Evolutionary conservation across 2,888 invertebrate species (phyloP), one percentile per base, ranked within the genome.

Genomic region (Limulus polyphemus): DNA sequence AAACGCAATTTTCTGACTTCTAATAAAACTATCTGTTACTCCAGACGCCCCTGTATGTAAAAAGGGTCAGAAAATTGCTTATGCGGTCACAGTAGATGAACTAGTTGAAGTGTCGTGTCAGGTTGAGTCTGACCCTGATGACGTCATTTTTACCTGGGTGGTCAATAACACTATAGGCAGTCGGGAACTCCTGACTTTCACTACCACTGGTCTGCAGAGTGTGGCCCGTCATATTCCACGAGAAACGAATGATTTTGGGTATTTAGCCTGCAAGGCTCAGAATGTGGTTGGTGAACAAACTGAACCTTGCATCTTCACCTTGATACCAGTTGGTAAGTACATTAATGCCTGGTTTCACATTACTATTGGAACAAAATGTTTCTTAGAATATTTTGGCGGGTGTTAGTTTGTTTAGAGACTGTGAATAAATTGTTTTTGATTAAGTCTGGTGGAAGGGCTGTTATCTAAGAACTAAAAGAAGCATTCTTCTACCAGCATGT

Each of bases 91-190:
- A 67, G 82, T 89, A 62, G 88, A 88, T 68, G 92, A 92, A 79
- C 84, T 85, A 61, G 84, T 90, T 70, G 86, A 90, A 76, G 88
- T 92, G 72, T 82, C 84, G 64, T 93, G 92, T 78, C 88, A 88
- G 79, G 87, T 92, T 73, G 91, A 92, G 77, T 88, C 92, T 12
- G 90, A 92, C 81, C 92, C 92, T 47, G 89, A 90, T 58, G 90
- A 89, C 32, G 62, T 69, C 2, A 58, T 61, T 1, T 69, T 69
- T 57, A 58, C 59, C 11, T 69, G 69, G 69, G 61, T 64, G 12
- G 60, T 67, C 50, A 69, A 68, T 55, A 64, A 63, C 50, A 58
- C 64, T 1, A 58, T 59, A 5, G 67, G 64, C 32, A 64, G 61
- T 14, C 57, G 61, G 1, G 68, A 67, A 16, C 48, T 65, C 11